A percentile compares a stretch with the other conserved stretches of the same genome.
phyloP scores from a whole-genome alignment of 2,888 invertebrate genomes.

The Acanthosoma haemorrhoidale region DNA sequence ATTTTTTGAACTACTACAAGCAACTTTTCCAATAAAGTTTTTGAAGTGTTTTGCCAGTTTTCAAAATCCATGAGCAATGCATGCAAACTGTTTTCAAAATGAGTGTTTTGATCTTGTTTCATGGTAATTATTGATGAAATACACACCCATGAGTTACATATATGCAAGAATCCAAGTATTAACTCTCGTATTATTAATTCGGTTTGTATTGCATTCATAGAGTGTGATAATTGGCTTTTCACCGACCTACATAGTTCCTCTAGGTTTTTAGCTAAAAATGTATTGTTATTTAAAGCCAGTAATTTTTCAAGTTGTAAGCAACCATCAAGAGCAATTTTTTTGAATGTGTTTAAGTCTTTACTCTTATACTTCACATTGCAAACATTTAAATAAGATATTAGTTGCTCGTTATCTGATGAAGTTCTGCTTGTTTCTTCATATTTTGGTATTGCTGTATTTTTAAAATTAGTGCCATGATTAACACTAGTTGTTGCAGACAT shows the following conservation, averaged over 20 bases:
- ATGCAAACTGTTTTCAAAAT: neutral
- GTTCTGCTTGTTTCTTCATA: neutral
- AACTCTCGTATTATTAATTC: conserved; percentile 28
- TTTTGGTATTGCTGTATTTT: neutral
- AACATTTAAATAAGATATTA: neutral
- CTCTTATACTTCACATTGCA: neutral
- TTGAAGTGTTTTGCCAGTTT: neutral
- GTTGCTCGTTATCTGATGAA: neutral
- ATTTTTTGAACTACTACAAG: neutral
- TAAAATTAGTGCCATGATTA: neutral
- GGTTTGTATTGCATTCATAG: neutral
- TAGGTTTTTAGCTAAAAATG: neutral
- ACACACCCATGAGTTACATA: conserved; percentile 30
- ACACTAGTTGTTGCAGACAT: neutral
- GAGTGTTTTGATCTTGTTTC: neutral
- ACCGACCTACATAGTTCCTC: neutral
- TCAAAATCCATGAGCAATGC: neutral
- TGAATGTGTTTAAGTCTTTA: neutral
- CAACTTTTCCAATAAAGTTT: neutral
- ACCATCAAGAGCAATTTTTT: conserved; percentile 5
- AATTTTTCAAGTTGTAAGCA: conserved; percentile 15
- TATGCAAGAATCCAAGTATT: conserved; percentile 27
- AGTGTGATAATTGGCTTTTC: neutral
- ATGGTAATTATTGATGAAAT: neutral
- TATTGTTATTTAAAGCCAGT: neutral